Evolutionary conservation across 2,113 vertebrate species (phyloP).

Genomic region (Mystacornis crossleyi): DNA sequence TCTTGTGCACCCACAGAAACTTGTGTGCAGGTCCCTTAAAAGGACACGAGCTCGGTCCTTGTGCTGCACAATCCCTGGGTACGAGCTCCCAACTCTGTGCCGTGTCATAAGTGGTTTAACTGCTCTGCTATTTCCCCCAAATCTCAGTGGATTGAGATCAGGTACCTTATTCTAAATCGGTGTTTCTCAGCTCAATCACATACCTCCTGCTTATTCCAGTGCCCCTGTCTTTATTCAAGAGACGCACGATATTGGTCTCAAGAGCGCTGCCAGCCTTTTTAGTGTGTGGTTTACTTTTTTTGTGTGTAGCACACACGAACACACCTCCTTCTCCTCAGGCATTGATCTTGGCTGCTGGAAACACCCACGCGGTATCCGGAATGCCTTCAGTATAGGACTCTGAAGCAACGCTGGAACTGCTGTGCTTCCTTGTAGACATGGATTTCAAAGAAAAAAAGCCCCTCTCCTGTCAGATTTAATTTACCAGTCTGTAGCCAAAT

Average conservation of each 20-base stretch:
- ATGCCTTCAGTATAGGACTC: neutral
- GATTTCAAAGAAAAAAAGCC: neutral
- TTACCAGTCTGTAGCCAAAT: neutral
- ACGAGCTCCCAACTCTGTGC: fast-evolving
- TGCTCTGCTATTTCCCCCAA: neutral
- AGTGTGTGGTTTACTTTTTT: neutral
- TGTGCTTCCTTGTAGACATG: fast-evolving
- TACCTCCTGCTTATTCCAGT: neutral
- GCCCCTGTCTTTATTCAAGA: neutral
- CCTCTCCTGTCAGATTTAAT: neutral
- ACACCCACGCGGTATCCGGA: neutral
- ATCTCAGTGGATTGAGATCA: neutral
- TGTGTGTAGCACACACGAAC: neutral
- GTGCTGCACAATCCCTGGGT: no score
- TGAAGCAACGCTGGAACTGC: neutral
- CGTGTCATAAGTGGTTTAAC: no score
- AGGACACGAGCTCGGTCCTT: fast-evolving
- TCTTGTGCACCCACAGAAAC: neutral
- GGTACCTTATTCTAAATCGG: neutral
- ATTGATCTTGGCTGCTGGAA: neutral
- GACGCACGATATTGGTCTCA: neutral
- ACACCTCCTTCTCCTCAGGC: fast-evolving
- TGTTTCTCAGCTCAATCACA: neutral
- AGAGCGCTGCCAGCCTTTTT: neutral
- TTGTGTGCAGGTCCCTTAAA: neutral